Conservation (phyloP, 92 coral and sea anemone genomes). For the Muricea muricata region DNA sequence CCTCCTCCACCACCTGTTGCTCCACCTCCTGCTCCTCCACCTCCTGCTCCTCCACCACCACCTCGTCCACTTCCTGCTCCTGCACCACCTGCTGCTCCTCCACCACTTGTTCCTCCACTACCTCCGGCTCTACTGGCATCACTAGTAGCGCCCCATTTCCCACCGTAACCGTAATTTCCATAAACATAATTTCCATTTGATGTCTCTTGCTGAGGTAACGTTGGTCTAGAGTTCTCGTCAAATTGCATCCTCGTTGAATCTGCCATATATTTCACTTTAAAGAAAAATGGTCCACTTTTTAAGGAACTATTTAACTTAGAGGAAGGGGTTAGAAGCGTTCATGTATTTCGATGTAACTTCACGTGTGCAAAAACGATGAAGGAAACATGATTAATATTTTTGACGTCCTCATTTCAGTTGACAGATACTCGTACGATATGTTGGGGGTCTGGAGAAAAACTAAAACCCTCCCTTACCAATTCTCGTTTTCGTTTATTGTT, state of each 20-base stretch:
- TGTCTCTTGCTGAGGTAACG: not conserved
- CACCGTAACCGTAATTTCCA: slow-evolving; percentile 12
- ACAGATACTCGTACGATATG: no score
- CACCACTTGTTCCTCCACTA: not conserved
- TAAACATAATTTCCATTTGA: not conserved
- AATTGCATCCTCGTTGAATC: slow-evolving; percentile 9
- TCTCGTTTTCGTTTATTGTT: no score
- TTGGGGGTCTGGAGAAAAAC: no score
- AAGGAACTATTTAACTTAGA: no score
- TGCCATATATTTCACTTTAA: slow-evolving; percentile 19
- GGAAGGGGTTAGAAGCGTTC: no score
- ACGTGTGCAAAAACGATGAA: no score
- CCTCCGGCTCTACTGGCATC: not conserved
- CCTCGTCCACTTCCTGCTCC: not conserved
- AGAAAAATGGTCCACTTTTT: no score
- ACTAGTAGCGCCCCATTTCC: slow-evolving; percentile 10
- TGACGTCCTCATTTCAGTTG: no score
- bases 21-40: not conserved
- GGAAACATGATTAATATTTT: no score
- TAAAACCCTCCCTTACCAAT: no score
- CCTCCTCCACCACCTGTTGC: no score
- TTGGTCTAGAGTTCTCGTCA: slow-evolving; percentile 4
- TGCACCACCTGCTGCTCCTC: not conserved
- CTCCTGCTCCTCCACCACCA: slow-evolving; percentile 4
- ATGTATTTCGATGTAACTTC: no score